Evolutionary conservation across 2,797 vertebrate genomes (phyloP), one percentile per base, ranked within the genome.

Genomic region (Miichthys miiuy): DNA sequence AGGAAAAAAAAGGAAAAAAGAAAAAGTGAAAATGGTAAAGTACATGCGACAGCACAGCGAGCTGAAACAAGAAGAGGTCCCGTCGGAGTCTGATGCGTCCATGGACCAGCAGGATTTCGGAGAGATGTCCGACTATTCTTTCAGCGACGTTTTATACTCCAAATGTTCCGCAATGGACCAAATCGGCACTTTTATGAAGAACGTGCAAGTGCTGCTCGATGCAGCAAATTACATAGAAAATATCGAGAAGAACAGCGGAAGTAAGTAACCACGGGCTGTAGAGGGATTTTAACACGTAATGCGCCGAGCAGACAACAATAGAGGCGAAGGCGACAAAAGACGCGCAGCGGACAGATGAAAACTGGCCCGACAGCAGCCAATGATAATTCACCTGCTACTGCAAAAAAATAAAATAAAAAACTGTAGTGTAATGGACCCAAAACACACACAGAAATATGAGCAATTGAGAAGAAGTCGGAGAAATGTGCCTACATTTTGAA

Each of bases 191-290:
- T 98, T 97, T 77, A 95, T 97, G 92, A 96, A 96, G 94, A 97
- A 97, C 92, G 97, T 98, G 89, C 97, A 97, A 92, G 96, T 97
- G 90, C 92, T 98, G 91, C 96, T 97, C 91, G 96, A 98, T 89
- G 97, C 97, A 38, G 97, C 97, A 77, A 95, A 94, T 92, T 97
- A 97, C 94, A 94, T 97, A 92, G 97, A 98, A 89, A 96, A 96
- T 85, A 84, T 95, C 86, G 97, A 97, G 94, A 96, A 96, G 94
- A 96, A 91, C 94, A 96, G 96, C 94, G 97, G 97, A 96, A 97
- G 97, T 97, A 96, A 98, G 97, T 96, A 93, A 91, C 92, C 74
- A 85, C 52, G 48, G 76, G 81, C 67, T 60, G 82, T 34, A 62
- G 1, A 44, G 42, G 82, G 83, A 81, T 86, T 84, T 86, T 87